Evolutionary conservation across 2,113 vertebrate genomes (phyloP).

Genomic region (Periophthalmus modestus): DNA sequence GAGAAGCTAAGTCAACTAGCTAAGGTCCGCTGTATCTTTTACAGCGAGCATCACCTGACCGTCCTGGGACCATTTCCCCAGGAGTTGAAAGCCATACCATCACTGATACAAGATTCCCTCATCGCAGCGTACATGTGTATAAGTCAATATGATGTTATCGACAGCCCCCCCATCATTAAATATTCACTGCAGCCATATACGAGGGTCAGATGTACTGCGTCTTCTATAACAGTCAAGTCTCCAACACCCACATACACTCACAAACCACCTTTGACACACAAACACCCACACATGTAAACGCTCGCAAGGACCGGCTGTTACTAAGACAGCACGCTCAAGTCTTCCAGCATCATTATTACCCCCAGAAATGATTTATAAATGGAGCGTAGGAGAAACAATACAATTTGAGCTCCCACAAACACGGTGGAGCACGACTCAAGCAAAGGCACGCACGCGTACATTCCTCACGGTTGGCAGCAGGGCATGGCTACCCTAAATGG

Average conservation of each 20-base stretch:
- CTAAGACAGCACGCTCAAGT: conserved; percentile 36
- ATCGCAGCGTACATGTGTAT: conserved; percentile 27
- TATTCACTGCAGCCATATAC: conserved; percentile 75
- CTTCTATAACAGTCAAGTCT: conserved; percentile 59
- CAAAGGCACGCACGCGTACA: conserved; percentile 37
- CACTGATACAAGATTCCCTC: conserved; percentile 64
- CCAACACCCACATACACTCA: conserved; percentile 61
- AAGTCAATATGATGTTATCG: conserved; percentile 32
- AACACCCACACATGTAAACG: conserved; percentile 64
- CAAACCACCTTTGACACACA: conserved; percentile 60
- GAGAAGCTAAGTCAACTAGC: conserved; percentile 41
- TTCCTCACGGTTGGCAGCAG: conserved; percentile 60
- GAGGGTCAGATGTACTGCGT: conserved; percentile 71
- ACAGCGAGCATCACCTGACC: conserved; percentile 46
- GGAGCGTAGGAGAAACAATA: conserved; percentile 37
- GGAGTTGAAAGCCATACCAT: conserved; percentile 50
- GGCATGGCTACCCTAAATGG: conserved; percentile 76
- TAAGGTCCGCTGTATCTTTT: conserved; percentile 35
- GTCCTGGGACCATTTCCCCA: conserved; percentile 39
- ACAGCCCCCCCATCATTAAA: conserved; percentile 64
- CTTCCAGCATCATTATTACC: conserved; percentile 32
- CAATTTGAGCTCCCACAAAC: conserved; percentile 32
- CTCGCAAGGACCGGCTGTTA: conserved; percentile 62
- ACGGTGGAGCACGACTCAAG: conserved; percentile 20
- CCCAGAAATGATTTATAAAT: conserved; percentile 38